Conservation (phyloP, 2,888 invertebrate genomes). For the Bugula neritina region DNA sequence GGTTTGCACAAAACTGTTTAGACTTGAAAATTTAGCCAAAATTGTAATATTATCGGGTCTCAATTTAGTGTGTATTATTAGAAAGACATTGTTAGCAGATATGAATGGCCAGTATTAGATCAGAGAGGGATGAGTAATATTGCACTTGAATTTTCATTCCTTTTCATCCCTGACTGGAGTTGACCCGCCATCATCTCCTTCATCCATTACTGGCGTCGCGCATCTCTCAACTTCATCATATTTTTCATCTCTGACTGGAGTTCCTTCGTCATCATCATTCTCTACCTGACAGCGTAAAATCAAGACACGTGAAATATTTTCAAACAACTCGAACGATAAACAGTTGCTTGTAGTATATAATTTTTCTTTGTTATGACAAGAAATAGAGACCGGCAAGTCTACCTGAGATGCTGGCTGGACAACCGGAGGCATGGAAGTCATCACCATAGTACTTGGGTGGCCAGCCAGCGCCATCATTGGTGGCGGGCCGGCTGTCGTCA, state of each 20-base stretch:
- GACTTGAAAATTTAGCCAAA: too few species aligned
- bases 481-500: not conserved
- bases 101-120: too few species aligned
- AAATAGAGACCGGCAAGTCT: too few species aligned
- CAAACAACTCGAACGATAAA: not conserved
- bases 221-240: constrained; percentile 27
- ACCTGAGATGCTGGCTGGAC: too few species aligned
- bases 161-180: constrained; percentile 18
- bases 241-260: constrained; percentile 8
- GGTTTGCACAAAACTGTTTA: too few species aligned
- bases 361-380: too few species aligned
- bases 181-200: constrained; percentile 27
- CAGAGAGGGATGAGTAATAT: too few species aligned
- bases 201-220: constrained; percentile 27
- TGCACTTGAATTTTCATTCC: too few species aligned
- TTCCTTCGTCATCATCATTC: constrained; percentile 12
- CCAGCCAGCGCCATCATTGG: constrained; percentile 20
- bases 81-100: too few species aligned
- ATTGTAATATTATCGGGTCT: too few species aligned
- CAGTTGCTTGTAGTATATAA: too few species aligned
- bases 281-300: not conserved
- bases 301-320: not conserved
- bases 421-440: not conserved
- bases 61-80: too few species aligned
- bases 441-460: not conserved